Conservation (phyloP, 1,140 invertebrate genomes). For the Lysiphlebus fabarum region DNA sequence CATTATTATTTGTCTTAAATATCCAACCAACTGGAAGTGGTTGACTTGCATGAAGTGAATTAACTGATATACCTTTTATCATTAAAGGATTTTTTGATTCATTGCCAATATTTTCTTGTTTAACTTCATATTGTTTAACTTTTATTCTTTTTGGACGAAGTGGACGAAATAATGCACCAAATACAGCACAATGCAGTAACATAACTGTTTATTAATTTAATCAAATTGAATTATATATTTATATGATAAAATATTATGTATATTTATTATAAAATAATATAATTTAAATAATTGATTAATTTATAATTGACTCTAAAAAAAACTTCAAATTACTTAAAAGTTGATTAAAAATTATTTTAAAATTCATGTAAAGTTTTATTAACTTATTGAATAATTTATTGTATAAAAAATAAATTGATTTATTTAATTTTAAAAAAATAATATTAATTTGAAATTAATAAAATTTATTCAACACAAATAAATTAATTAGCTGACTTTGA, state of each 20-base stretch:
- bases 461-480: no score
- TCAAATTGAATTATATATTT: neutral
- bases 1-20: constrained; percentile 67
- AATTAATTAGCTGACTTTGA: no score
- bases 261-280: no score
- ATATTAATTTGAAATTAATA: no score
- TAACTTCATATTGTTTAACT: constrained; percentile 53
- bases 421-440: no score
- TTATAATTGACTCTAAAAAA: no score
- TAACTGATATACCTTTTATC: constrained; percentile 38
- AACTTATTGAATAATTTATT: no score
- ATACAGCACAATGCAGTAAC: constrained; percentile 72
- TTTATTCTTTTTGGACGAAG: constrained; percentile 65
- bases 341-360: no score
- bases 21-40: constrained; percentile 37
- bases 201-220: constrained; percentile 65
- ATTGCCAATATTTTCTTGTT: constrained; percentile 36
- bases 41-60: constrained; percentile 45
- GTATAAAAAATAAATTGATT: no score
- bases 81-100: constrained; percentile 42
- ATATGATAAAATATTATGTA: neutral
- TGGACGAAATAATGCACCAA: constrained; percentile 77
- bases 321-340: no score
- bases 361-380: no score
- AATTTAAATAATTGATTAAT: no score